A percentile compares a stretch with the other conserved stretches of the same genome.
Evolutionary conservation across 2,113 vertebrate genomes (phyloP).

Genomic region (Scomber japonicus): DNA sequence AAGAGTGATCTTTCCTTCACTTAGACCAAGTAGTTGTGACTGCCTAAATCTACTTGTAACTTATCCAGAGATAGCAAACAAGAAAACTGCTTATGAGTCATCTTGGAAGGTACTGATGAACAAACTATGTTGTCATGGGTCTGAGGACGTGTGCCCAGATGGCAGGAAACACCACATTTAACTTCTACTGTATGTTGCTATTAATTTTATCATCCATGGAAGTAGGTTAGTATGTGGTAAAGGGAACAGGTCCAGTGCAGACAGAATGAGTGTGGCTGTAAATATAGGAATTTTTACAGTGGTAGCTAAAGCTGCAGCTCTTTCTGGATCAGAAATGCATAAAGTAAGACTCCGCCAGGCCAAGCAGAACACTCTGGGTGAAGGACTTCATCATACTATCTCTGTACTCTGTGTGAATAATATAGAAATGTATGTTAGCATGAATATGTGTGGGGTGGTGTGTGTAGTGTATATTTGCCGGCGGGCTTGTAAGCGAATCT

Average conservation of each 20-base stretch:
- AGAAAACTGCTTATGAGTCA: neutral
- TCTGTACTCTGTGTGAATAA: neutral
- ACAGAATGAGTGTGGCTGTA: neutral
- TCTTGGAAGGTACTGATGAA: neutral
- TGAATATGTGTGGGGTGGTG: constrained; percentile 1
- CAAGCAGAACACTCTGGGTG: neutral
- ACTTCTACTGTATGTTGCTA: neutral
- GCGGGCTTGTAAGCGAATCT: constrained; percentile 22
- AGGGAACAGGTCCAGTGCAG: constrained; percentile 7
- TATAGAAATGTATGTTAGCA: neutral
- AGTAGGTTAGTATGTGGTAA: constrained; percentile 9
- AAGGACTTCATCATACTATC: neutral
- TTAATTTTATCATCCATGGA: neutral
- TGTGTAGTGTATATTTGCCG: neutral
- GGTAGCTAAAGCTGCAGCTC: neutral
- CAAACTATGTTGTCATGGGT: neutral
- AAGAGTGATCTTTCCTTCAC: neutral
- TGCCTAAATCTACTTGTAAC: neutral
- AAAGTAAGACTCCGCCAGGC: constrained; percentile 1
- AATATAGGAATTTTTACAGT: neutral
- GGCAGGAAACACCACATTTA: neutral
- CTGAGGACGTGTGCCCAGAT: neutral
- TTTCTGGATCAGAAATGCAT: constrained; percentile 6
- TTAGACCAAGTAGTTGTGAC: neutral
- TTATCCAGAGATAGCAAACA: neutral